Conservation (phyloP, 1,140 invertebrate species). For the Drosophila tsacasi region DNA sequence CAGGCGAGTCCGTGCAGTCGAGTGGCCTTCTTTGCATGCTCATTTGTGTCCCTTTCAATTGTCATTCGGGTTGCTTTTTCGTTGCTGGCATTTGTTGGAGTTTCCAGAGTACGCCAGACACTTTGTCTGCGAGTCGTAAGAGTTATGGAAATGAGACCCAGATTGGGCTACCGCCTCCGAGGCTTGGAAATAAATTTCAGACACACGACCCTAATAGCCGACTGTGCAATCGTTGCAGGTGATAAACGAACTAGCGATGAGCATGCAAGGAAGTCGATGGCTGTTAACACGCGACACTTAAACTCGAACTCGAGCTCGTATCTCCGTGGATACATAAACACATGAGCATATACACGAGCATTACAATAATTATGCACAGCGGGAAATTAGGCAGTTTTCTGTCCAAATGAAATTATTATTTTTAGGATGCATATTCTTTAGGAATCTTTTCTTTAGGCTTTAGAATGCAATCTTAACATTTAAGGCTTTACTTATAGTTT, state of each 20-base stretch:
- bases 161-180: slow-evolving; percentile 14
- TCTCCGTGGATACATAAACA: slow-evolving; percentile 44
- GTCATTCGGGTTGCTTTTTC: slow-evolving; percentile 54
- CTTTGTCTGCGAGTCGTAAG: slow-evolving; percentile 47
- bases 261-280: slow-evolving; percentile 21
- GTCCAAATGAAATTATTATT: not conserved
- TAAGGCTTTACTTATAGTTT: not conserved
- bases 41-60: slow-evolving; percentile 81
- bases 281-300: slow-evolving; percentile 44
- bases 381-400: not conserved
- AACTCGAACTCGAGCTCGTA: slow-evolving; percentile 13
- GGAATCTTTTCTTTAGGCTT: not conserved
- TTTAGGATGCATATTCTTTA: not conserved
- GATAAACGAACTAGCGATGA: slow-evolving; percentile 51
- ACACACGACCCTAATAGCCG: slow-evolving; percentile 41
- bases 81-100: slow-evolving; percentile 45
- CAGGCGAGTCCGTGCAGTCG: slow-evolving; percentile 49
- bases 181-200: slow-evolving; percentile 38
- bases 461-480: not conserved
- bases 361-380: slow-evolving; percentile 22
- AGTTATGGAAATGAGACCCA: slow-evolving; percentile 45
- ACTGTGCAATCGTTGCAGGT: slow-evolving; percentile 40
- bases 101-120: slow-evolving; percentile 47
- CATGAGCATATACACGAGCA: slow-evolving; percentile 28
- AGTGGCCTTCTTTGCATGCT: slow-evolving; percentile 78